Evolutionary conservation across 2,113 vertebrate species (phyloP), one percentile per base, ranked within the genome.

Genomic region (Aptenodytes patagonicus): DNA sequence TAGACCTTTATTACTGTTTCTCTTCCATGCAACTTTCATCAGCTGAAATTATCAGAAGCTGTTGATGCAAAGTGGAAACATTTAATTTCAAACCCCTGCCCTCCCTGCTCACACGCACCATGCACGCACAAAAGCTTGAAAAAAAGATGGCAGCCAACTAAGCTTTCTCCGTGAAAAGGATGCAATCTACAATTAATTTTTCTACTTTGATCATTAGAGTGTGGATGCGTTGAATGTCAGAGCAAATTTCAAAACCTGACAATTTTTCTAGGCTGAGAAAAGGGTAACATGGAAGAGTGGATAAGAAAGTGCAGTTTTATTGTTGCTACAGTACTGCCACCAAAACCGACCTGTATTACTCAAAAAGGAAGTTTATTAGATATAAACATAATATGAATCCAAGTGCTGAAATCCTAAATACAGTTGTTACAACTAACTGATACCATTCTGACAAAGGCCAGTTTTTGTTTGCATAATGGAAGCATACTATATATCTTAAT

Each of bases 401-500:
- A 38, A 54, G 7, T 42, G 46, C 20, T 58, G 44, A 76, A 90
- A 90, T 61, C 17, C 28, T 81, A 75, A 77, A 42, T 72, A 58
- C 13, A 32, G 10, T 36, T 65, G 16, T 54, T 66, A 11, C 7
- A 83, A 54, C 2, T 28, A 84, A 58, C 5, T 46, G 26, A 40
- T 44, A n/a, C 11, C 0, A 49, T 88, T 66, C 46, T 70, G 64
- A 62, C 17, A 40, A 75, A 54, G 12, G 16, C 3, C 17, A 69
- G 9, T 21, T 78, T 83, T 84, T 78, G 4, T 78, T 70, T 81
- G 19, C 3, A 4, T 60, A 79, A 47, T 40, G 21, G 51, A 75
- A 71, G 18, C 0, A 0, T 19, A 29, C 5, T 40, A 12, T 55
- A 32, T 16, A 51, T 32, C 19, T 61, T 88, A 13, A 69, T 2